phyloP scores from a whole-genome alignment of 2,888 invertebrate species.

The Cylloceria caligata region DNA sequence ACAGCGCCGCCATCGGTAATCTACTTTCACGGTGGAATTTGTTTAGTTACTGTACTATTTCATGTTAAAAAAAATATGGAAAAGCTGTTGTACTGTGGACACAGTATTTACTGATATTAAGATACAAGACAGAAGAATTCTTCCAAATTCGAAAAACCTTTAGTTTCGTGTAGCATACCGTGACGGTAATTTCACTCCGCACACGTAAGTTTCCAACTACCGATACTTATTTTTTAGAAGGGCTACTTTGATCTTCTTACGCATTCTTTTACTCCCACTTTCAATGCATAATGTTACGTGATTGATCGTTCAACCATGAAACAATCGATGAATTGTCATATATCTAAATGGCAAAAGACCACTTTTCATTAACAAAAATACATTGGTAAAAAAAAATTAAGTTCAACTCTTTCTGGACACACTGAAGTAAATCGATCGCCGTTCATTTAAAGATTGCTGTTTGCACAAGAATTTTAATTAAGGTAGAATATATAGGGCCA shows the following conservation, averaged over 20 bases:
- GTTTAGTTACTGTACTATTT: background rate
- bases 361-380: background rate
- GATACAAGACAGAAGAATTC: background rate
- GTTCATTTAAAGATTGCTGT: background rate
- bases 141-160: background rate
- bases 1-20: background rate
- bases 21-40: background rate
- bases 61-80: background rate
- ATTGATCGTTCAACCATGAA: background rate
- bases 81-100: background rate
- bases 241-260: background rate
- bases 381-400: constrained; percentile 2
- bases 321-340: background rate
- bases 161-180: background rate
- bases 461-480: background rate
- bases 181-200: background rate
- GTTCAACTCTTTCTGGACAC: background rate
- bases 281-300: background rate
- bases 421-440: background rate
- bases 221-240: background rate
- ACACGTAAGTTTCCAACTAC: background rate
- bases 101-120: background rate
- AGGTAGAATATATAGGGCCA: background rate
- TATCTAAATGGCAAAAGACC: background rate
- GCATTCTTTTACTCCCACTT: background rate